Conservation (phyloP, 2,888 invertebrate genomes). For the Dicyrtoma fusca region DNA sequence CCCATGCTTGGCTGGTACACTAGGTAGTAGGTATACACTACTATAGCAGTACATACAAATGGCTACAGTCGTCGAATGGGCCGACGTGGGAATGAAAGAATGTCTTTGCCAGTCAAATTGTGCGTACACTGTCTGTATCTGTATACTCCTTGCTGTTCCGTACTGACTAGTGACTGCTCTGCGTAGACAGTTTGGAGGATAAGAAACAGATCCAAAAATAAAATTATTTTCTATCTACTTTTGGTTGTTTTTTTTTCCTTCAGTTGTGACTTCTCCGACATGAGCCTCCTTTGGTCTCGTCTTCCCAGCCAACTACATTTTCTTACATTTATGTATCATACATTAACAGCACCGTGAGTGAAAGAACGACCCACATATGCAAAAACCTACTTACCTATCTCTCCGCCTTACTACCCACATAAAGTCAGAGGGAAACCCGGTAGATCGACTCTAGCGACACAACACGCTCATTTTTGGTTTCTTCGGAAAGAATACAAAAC, state of each 20-base stretch:
- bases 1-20: too few relatives aligned
- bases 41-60: too few relatives aligned
- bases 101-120: slow-evolving; percentile 12
- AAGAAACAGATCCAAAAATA: slow-evolving; percentile 43
- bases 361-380: too few relatives aligned
- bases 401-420: not conserved
- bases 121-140: not conserved
- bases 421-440: too few relatives aligned
- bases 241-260: slow-evolving; percentile 35
- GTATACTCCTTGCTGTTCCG: not conserved
- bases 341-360: too few relatives aligned
- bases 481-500: too few relatives aligned
- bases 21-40: too few relatives aligned
- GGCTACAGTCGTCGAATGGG: too few relatives aligned
- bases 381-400: slow-evolving; percentile 1
- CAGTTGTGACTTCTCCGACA: not conserved
- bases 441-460: too few relatives aligned
- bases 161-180: too few relatives aligned
- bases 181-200: not conserved
- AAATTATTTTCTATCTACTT: slow-evolving; percentile 39
- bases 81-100: not conserved
- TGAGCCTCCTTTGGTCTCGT: not conserved
- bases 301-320: not conserved
- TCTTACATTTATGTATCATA: too few relatives aligned
- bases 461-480: too few relatives aligned